Percentiles rank a stretch among this genome's conserved stretches.
Conservation (phyloP, 2,113 vertebrate genomes). For the Motacilla tschutschensis region DNA sequence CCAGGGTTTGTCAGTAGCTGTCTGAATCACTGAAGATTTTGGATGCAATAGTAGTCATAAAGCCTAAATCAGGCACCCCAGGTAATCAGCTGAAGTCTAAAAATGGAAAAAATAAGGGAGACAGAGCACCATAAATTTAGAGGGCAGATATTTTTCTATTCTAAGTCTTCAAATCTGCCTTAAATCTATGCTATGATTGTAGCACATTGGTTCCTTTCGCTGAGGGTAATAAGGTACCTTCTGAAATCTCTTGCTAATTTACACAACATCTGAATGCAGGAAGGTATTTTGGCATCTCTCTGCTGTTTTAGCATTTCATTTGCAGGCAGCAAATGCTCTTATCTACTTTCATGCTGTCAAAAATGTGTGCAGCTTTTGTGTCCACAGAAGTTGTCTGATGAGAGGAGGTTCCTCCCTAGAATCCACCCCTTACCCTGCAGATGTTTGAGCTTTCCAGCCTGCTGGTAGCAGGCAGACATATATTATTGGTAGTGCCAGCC, state of each 20-base stretch:
- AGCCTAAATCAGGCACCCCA: background rate
- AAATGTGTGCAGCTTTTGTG: background rate
- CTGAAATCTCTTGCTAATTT: background rate
- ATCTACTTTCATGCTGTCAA: background rate
- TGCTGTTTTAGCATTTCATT: background rate
- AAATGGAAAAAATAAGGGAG: background rate
- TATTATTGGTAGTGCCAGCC: background rate
- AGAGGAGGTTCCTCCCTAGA: background rate
- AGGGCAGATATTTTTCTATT: background rate
- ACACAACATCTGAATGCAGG: background rate
- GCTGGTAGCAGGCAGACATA: background rate
- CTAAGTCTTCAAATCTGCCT: background rate
- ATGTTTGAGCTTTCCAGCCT: background rate
- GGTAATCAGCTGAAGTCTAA: background rate
- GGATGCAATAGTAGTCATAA: background rate
- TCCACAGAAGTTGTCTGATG: background rate
- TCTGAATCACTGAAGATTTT: slow-evolving; percentile 12
- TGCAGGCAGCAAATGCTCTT: background rate
- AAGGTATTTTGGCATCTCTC: background rate
- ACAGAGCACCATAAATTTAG: background rate
- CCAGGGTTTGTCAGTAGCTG: background rate
- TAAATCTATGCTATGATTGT: background rate
- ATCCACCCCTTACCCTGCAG: background rate
- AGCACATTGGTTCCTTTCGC: background rate
- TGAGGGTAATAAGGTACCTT: background rate